Evolutionary conservation across 2,797 vertebrate species (phyloP).

Genomic region (Molossus alvarezi): DNA sequence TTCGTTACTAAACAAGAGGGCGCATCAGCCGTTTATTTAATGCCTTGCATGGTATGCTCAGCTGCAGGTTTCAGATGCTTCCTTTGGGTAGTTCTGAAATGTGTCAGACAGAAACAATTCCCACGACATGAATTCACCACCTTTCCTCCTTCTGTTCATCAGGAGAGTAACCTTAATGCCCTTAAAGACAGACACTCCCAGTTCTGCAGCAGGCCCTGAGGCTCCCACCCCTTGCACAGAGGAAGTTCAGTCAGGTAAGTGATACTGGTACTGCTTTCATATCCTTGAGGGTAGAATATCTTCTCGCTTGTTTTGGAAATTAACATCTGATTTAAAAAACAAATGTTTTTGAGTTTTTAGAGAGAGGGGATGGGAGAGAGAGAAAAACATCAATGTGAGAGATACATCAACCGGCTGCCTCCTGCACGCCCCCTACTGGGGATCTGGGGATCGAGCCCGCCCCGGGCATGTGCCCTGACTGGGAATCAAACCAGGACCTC

Average conservation of each 20-base stretch:
- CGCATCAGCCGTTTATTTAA: rapidly evolving
- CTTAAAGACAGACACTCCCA: conserved; percentile 88
- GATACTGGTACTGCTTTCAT: background rate
- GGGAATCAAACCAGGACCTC: too few relatives aligned
- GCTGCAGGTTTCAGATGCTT: background rate
- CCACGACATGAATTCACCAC: background rate
- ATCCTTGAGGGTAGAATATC: too few relatives aligned
- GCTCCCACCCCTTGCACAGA: conserved; percentile 88
- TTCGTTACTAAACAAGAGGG: background rate
- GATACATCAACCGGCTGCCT: too few relatives aligned
- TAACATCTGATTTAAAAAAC: background rate
- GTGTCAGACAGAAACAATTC: background rate
- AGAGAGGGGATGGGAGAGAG: too few relatives aligned
- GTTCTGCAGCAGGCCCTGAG: conserved; percentile 64
- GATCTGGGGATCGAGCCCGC: too few relatives aligned
- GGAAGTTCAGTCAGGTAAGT: conserved; percentile 93
- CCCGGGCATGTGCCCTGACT: too few relatives aligned
- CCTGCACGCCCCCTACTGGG: too few relatives aligned
- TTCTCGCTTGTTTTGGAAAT: background rate
- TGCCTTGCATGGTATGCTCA: rapidly evolving
- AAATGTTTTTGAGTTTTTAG: too few relatives aligned
- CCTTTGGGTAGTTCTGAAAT: background rate
- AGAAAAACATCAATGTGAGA: too few relatives aligned
- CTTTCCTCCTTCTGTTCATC: conserved; percentile 74
- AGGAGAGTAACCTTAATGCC: conserved; percentile 95